Percentiles rank a stretch among this genome's conserved stretches.
These are phyloP conservation scores for Papilio dardanus DNA, from an alignment of 1,140 invertebrate species.

Conservation along the genomic window DNA sequence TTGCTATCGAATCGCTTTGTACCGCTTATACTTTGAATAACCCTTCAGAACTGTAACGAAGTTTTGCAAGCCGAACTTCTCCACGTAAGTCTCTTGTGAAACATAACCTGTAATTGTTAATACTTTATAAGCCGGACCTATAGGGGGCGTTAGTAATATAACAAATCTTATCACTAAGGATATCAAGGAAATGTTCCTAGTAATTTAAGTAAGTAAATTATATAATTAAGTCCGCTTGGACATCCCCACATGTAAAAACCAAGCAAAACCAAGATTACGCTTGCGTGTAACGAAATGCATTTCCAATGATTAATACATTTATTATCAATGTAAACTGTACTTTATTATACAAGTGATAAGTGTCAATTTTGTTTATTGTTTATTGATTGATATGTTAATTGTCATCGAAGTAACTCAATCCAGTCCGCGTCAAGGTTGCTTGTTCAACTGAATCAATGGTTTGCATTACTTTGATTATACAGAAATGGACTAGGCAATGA, in stretches of 20 bases:
- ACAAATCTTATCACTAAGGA: background rate
- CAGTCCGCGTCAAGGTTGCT: constrained; percentile 27
- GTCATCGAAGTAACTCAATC: constrained; percentile 28
- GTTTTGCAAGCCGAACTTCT: too few relatives aligned
- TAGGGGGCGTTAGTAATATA: background rate
- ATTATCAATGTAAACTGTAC: background rate
- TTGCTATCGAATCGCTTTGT: too few relatives aligned
- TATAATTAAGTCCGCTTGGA: constrained; percentile 26
- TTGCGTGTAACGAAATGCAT: background rate
- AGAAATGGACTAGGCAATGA: background rate
- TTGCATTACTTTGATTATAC: background rate
- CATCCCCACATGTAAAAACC: constrained; percentile 33
- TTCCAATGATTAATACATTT: background rate
- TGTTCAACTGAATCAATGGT: constrained; percentile 33
- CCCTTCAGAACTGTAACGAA: too few relatives aligned
- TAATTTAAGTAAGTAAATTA: background rate
- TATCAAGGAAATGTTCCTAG: background rate
- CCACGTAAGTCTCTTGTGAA: background rate
- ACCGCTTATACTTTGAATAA: too few relatives aligned
- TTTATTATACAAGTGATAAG: background rate
- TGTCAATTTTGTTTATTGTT: background rate
- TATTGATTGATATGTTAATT: constrained; percentile 32
- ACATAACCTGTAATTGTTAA: background rate
- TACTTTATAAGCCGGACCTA: background rate
- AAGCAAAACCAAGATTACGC: constrained; percentile 16